Base-by-base conservation (phyloP, 2,797 vertebrate genomes). In the Heliangelus exortis region DNA sequence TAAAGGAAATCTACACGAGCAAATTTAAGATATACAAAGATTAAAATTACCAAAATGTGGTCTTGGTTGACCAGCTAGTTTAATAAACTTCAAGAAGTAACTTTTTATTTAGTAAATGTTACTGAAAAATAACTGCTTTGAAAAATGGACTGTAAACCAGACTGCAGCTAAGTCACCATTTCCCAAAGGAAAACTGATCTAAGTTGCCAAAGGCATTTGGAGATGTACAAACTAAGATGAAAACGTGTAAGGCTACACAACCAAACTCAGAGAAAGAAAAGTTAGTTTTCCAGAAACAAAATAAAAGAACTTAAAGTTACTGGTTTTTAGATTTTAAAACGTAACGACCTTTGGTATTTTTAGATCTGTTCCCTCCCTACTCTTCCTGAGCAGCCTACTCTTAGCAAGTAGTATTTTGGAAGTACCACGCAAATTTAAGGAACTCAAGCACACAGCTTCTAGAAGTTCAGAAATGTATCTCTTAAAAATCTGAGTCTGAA, bases 111-210 rank as follows among this genome's bases (percentile, higher is more conserved):
- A 31, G 4, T 7, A 84, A 66, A 9, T 57, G 6, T 28, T 68
- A 72, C 1, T 51, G 33, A 74, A 77, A 39, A 53, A 6, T 29
- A 67, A 28, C 9, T 54, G 29, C 12, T 72, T 72, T 65, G 50
- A 53, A 59, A 84, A 84, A 67, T 0, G 2, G 28, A 71, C 15
- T 53, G 17, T 20, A 69, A 89, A 23, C 73, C 5, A 57, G 50
- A n/a, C 55, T 17, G 45, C 31, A 74, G 7, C 66, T 33, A 82
- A 45, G 7, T 22, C 29, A 81, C 7, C 22, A 33, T 68, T 87
- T 91, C 41, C 54, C 25, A 81, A 78, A 91, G 31, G 29, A 78
- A 58, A 0, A 0, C 15, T 0, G 7, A 29, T 15, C 0, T 4
- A 69, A 93, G 25, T 48, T 53, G 65, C 7, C 18, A 84, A 61